phyloP scores from a whole-genome alignment of 1,140 invertebrate genomes.

The Helicoverpa zea region DNA sequence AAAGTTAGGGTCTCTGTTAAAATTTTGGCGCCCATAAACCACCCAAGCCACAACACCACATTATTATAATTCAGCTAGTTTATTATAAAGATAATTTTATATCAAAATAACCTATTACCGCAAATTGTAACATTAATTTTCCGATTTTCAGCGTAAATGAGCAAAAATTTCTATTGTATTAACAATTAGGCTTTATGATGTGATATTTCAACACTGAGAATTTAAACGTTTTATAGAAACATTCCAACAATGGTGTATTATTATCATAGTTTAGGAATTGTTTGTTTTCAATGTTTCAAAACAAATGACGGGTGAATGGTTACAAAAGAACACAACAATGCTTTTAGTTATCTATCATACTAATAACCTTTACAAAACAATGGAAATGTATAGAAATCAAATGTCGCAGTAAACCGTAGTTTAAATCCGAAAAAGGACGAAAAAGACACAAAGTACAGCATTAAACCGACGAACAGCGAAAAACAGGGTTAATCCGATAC shows the following conservation, averaged over 20 bases:
- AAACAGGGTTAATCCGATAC: conserved; percentile 13
- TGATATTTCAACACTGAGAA: too few species aligned
- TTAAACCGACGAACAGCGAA: conserved; percentile 4
- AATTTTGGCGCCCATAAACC: conserved; percentile 10
- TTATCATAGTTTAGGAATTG: too few species aligned
- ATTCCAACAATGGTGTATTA: too few species aligned
- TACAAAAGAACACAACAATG: too few species aligned
- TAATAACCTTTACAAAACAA: too few species aligned
- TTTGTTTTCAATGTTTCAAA: too few species aligned
- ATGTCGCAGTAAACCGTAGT: too few species aligned
- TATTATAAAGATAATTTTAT: conserved; percentile 10
- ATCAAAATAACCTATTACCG: conserved; percentile 23
- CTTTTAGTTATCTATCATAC: too few species aligned
- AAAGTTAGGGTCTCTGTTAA: neutral
- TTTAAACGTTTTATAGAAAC: too few species aligned
- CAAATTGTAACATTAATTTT: conserved; percentile 13
- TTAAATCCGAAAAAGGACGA: neutral
- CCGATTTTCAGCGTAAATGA: neutral
- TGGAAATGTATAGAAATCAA: too few species aligned
- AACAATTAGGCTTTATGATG: neutral
- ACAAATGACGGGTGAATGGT: too few species aligned
- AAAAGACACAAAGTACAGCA: neutral
- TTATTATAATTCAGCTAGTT: conserved; percentile 10
- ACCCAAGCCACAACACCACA: conserved; percentile 5
- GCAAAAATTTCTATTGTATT: neutral